Base-by-base conservation (phyloP, 2,113 vertebrate genomes). In the Malurus alboscapulatus region DNA sequence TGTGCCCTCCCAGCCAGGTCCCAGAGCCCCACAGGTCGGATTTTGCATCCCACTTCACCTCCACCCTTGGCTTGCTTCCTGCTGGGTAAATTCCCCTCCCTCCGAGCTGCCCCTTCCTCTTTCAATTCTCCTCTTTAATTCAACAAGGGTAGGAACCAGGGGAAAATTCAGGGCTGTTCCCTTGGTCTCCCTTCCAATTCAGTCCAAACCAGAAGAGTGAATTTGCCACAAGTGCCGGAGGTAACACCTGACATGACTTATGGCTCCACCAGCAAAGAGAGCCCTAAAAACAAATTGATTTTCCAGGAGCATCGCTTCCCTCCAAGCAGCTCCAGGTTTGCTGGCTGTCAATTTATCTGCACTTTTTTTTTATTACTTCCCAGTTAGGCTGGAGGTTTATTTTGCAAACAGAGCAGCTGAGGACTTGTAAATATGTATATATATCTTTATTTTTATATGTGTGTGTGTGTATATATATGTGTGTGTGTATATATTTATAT, bases 51-150 rank as follows among this genome's bases (percentile, higher is more conserved):
- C 45, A 9, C 78, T 85, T 14, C 78, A 62, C 54, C 66, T 67
- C 53, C 22, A 22, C 27, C 62, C 48, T 58, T 15, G 1, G 48
- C 66, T 73, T 48, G 72, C 42, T 92, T 75, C 92, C 79, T 38
- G 72, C 63, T 77, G 91, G 59, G 88, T 88, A 88, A 76, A 86
- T 84, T 80, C 67, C 67, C 63, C 32, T 68, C 30, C 0, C 38
- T 88, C 62, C 2, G 50, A 86, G 88, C 86, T 77, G 67, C 67
- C 79, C 63, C 88, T 95, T 94, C 83, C 51, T 17, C 63, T 32
- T 67, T 80, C 93, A 93, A 90, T 71, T 82, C 75, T 88, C 26
- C 67, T 79, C 67, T 83, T 87, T n/a, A 73, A 80, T 73, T 58
- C 44, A 61, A 17, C 29, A 13, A 18, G 34, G 62, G 40, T 38